Percentiles rank a stretch among this genome's conserved stretches.
These are phyloP conservation scores for Gadopsis marmoratus DNA, from an alignment of 2,797 vertebrate species.

Conservation along the genomic window DNA sequence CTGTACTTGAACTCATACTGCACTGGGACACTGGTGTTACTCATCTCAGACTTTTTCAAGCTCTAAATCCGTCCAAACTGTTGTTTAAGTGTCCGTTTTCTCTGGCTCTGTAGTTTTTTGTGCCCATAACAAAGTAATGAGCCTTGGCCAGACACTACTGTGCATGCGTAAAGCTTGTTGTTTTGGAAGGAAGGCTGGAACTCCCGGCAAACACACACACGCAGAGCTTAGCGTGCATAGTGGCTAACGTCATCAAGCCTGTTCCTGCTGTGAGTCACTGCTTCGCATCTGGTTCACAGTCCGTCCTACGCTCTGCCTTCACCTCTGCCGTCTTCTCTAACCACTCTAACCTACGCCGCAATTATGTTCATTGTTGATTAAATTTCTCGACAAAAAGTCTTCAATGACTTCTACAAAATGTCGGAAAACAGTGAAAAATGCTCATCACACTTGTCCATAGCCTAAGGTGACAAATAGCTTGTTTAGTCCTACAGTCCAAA, in stretches of 20 bases:
- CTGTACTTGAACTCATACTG: conserved; percentile 23
- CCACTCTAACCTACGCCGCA: background rate
- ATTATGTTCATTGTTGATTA: background rate
- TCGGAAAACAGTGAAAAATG: background rate
- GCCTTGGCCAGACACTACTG: conserved; percentile 66
- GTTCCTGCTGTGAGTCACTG: conserved; percentile 77
- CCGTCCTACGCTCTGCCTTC: conserved; percentile 60
- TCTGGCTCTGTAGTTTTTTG: conserved; percentile 34
- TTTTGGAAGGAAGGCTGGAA: conserved; percentile 77
- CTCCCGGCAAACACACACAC: conserved; percentile 54
- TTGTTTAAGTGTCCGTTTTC: conserved; percentile 40
- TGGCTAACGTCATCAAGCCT: conserved; percentile 73
- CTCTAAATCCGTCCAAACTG: conserved; percentile 23
- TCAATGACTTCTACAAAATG: background rate
- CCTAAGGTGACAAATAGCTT: background rate
- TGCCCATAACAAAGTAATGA: conserved; percentile 67
- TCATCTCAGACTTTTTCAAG: conserved; percentile 32
- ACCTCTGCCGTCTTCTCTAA: conserved; percentile 37
- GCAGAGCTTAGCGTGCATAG: conserved; percentile 68
- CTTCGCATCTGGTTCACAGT: conserved; percentile 81
- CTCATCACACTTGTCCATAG: background rate
- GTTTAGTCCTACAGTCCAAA: conserved; percentile 2
- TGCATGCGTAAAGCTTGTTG: conserved; percentile 73
- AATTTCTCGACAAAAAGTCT: background rate
- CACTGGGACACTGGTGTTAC: conserved; percentile 1